Conservation (phyloP, 2,888 invertebrate species). For the Piscicola geometra region DNA sequence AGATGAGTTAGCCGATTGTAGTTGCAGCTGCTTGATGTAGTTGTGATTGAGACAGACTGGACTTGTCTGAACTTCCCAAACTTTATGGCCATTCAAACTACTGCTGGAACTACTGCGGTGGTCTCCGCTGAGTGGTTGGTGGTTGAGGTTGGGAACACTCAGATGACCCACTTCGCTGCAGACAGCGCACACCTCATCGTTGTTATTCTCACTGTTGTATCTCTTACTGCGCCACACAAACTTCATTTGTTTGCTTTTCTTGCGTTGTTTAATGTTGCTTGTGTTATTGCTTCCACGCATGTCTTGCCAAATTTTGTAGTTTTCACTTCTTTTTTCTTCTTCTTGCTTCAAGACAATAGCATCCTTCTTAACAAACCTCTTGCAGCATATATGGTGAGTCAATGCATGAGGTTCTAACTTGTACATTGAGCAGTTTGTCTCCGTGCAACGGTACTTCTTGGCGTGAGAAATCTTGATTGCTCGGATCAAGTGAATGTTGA, state of each 20-base stretch:
- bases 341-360: not conserved
- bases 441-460: not conserved
- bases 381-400: not conserved
- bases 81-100: not conserved
- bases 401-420: not conserved
- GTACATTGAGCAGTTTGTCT: not conserved
- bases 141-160: not conserved
- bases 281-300: too few species aligned
- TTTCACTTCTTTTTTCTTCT: not conserved
- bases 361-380: not conserved
- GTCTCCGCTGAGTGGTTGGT: slow-evolving; percentile 5
- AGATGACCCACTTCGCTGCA: not conserved
- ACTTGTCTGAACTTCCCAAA: not conserved
- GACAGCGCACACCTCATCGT: not conserved
- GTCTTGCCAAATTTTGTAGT: too few species aligned
- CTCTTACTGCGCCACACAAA: not conserved
- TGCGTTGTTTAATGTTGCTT: not conserved
- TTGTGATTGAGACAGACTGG: not conserved
- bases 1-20: not conserved
- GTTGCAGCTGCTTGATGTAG: not conserved
- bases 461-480: slow-evolving; percentile 37
- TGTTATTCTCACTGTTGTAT: not conserved
- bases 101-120: not conserved
- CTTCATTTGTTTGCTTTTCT: not conserved
- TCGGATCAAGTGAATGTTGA: slow-evolving; percentile 40